Evolutionary conservation across 2,888 invertebrate genomes (phyloP), one percentile per base, ranked within the genome.

Genomic region (Ernsta delagoae): DNA sequence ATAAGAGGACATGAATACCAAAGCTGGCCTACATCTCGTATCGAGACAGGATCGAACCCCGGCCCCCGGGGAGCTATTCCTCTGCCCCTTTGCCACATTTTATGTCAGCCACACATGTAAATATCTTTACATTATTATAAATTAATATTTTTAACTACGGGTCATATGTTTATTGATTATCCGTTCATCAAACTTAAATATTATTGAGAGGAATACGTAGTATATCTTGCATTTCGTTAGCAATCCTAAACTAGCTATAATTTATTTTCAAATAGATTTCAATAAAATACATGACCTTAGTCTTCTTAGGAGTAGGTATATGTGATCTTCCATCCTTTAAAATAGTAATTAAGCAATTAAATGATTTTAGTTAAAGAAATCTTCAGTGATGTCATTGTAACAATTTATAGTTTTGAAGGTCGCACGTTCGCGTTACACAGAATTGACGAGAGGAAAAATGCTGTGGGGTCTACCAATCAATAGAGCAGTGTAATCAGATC

Each of bases 71-170:
- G 65, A 65, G 48, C 59, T 59, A 39, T 65, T 50, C 24, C 45
- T 4, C 45, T 65, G 59, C 39, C 65, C 59, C 65, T 59, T 24
- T 65, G 50, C 48, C 65, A 59, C 50, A 48, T 57, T 50, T 65
- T 59, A 41, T 31, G n/a, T 31, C 39, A 59, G 41, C 8, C 59
- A 50, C 59, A 50, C 59, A 24, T 65, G 50, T 59, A 65, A 65
- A 65, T 65, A 24, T n/a, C 9, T 61, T 31, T 61, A 24, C 12
- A 48, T 34, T 48, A 62, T 50, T 39, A 36, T 16, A 39, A 50
- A 62, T 62, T 62, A n/a, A 39, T 50, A 57, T 57, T 57, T 34
- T 34, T 45, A 11, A n/a, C n/a, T n/a, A n/a, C n/a, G n/a, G n/a
- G n/a, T n/a, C n/a, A n/a, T n/a, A n/a, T n/a, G n/a, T n/a, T 43